Base-by-base conservation (phyloP, 2,797 vertebrate genomes). In the Manis crassicaudata region DNA sequence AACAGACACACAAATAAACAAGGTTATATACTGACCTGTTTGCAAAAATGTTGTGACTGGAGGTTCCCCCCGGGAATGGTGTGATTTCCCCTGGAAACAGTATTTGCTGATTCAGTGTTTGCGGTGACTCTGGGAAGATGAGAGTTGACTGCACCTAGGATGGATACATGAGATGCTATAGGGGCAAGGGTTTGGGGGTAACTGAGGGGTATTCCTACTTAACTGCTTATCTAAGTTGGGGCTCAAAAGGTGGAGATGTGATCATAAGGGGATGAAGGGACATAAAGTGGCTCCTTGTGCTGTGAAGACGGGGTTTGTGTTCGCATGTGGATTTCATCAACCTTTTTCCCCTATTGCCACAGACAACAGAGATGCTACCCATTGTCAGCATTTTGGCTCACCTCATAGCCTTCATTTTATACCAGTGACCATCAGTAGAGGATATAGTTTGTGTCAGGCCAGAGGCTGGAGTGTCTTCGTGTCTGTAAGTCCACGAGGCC, bases 401-500 rank as follows among this genome's bases (percentile, higher is more conserved):
- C 8, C 29, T 23, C 13, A 18, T 1, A 40, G 43, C n/a, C 50
- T 79, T 67, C 6, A 27, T 11, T 18, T 50, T 35, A 7, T 40
- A 6, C 10, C 6, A 13, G 3, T 21, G 73, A 52, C 54, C 3
- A 0, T 14, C 25, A 8, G 5, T 1, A 16, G 46, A 11, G 67
- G 18, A 5, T 2, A 16, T 0, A 29, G 46, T 46, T 56, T 0
- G 18, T 10, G 79, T 21, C 16, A 0, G 62, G 60, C 21, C 14
- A 6, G 56, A 25, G 63, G 18, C 9, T 1, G 6, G 23, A 9
- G 2, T 0, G 10, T 5, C 50, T 11, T 16, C 27, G 1, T 2
- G 7, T 12, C 12, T 2, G 2, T 0, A 1, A 10, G 3, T 23
- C 60, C 7, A 0, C 0, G 2, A 62, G 63, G 50, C 10, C 88